Base-by-base conservation (phyloP, 2,888 invertebrate genomes). In the Acanthococcus lagerstroemiae region DNA sequence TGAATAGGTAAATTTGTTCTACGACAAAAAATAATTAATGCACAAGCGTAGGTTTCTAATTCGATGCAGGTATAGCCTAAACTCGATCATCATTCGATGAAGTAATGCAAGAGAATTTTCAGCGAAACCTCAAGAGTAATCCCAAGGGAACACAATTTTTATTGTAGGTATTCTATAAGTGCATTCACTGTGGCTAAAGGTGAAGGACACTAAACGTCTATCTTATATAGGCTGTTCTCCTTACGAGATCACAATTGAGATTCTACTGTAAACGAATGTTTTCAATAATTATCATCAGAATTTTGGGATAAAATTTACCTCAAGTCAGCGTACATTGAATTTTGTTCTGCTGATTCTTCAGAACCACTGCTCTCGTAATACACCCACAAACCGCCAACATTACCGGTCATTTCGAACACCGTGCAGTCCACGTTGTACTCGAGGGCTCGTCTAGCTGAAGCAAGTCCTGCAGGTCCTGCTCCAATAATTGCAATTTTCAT, bases 361-460 rank as follows among this genome's bases (percentile, higher is more conserved):
- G 46, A 21, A 2, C 88, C 90, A 21, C 82, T 82, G 68, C 83
- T 78, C 70, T 90, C 86, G 0, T 86, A 87, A 74, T 90, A 93
- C 0, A 89, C 86, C 95, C 95, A 95, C 19, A 92, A 92, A 25
- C 95, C 95, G 9, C 95, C 95, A 37, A 93, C 78, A 71, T 82
- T 76, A 1, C 80, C 77, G 0, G 84, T 82, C 75, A 88, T 86
- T 74, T 95, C 95, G 75, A 86, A 86, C 27, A 91, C 82, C 19
- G 84, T 81, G 57, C 85, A 83, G 7, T 65, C 57, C 19, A 55
- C 61, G 57, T 54, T 54, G 19, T 65, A 65, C 45, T 67, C 56
- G 22, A 67, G 21, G 52, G 65, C 63, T 30, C 67, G 61, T 25
- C 65, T 67, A 15, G 67, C 65, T n/a, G 61, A 65, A 44, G 67